These are phyloP conservation scores for Crypturellus undulatus DNA, from an alignment of 2,113 vertebrate genomes.

Conservation along the genomic window DNA sequence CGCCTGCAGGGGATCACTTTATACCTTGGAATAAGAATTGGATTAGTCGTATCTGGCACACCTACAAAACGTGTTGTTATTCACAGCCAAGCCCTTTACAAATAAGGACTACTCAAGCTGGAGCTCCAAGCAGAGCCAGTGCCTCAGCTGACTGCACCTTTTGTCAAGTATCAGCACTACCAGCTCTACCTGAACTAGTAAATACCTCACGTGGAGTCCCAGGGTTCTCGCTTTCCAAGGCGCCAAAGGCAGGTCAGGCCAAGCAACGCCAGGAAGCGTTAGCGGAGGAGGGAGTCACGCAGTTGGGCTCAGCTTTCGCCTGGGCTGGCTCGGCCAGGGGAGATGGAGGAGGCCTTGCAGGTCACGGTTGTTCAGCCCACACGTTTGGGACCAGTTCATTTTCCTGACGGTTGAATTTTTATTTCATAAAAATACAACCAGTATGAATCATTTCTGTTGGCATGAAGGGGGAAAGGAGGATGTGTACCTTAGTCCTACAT, in stretches of 20 bases:
- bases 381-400: background rate
- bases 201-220: background rate
- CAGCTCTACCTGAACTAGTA: background rate
- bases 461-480: background rate
- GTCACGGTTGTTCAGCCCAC: background rate
- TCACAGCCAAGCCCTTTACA: background rate
- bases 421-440: background rate
- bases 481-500: background rate
- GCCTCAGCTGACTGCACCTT: background rate
- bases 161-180: background rate
- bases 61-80: background rate
- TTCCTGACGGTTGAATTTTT: background rate
- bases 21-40: fast-evolving
- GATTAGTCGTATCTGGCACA: background rate
- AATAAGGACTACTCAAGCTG: background rate
- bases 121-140: background rate
- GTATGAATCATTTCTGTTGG: background rate
- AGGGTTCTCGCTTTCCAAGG: background rate
- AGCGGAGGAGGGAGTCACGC: background rate
- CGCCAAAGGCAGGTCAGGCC: background rate
- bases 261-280: background rate
- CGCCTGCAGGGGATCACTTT: background rate
- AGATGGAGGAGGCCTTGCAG: background rate
- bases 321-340: background rate
- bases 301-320: background rate